Conservation (phyloP, 1,140 invertebrate genomes). For the Pogonognathellus flavescens region DNA sequence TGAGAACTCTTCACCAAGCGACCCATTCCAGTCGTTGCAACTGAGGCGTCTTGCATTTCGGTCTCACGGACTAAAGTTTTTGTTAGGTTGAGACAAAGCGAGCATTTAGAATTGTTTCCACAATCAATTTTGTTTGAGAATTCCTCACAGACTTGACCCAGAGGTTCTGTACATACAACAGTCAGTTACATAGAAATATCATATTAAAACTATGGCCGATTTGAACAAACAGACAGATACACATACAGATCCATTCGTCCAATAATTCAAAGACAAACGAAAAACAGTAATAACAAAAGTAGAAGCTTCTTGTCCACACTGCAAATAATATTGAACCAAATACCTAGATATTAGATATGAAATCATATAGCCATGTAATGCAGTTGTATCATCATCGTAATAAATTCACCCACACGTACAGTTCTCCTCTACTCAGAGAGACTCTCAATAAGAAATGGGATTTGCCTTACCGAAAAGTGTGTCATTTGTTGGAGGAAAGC, state of each 20-base stretch:
- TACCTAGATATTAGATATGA: no score
- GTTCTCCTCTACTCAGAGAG: no score
- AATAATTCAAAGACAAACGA: no score
- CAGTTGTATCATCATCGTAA: no score
- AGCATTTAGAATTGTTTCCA: neutral
- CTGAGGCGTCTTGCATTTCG: neutral
- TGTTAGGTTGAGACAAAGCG: constrained; percentile 21
- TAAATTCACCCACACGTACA: no score
- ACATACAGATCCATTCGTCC: no score
- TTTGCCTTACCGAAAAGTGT: neutral
- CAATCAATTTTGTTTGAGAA: neutral
- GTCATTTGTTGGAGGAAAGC: neutral
- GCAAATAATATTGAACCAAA: no score
- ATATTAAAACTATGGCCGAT: neutral
- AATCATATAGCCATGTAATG: no score
- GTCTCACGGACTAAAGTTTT: neutral
- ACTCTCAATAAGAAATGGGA: no score
- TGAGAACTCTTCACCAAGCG: neutral
- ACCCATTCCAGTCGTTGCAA: neutral
- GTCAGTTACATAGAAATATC: constrained; percentile 33
- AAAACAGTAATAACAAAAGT: neutral
- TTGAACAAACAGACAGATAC: no score
- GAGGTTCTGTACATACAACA: constrained; percentile 5
- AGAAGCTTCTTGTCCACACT: no score
- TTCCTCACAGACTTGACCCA: constrained; percentile 10